Base-by-base conservation (phyloP, 2,797 vertebrate species). In the Pangasius djambal region DNA sequence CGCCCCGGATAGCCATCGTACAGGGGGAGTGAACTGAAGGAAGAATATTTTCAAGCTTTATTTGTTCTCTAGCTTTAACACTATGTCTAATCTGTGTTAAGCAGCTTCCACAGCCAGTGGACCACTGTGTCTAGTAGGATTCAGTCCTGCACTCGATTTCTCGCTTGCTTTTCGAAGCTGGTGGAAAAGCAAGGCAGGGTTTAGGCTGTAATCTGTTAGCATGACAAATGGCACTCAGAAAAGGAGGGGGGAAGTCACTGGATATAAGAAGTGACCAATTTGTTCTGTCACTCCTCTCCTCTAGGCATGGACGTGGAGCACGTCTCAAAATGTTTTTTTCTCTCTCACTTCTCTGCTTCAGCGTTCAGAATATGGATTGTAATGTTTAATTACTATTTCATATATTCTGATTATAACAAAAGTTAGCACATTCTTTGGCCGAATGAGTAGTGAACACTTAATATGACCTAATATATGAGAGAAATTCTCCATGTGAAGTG, bases 91-190 rank as follows among this genome's bases (percentile, higher is more conserved):
- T 82, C 79, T 81, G 78, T 22, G 18, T 0, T 82, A 82, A 82
- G 92, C 92, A 87, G 91, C 87, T 89, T 89, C 88, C 89, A 72
- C 85, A 48, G 88, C 81, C 87, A 63, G 88, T 52, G 88, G 90
- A 87, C 48, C 87, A 59, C 37, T 44, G 55, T 63, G 89, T 86
- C 79, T 31, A 2, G 16, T 48, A 55, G 67, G 50, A 83, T 91
- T 92, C 91, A 88, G 92, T 87, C 88, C 75, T 74, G 90, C 81
- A 89, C 86, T 89, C 75, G 90, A 50, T 40, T 90, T 85, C 90
- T 91, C 88, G 86, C 88, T 86, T 77, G 88, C 92, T 90, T 40
- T 88, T 55, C 83, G 86, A 28, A 75, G 67, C 34, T 34, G 75
- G 28, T 82, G 69, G 83, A 84, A 83, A 25, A 82, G 89, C 78